Percentiles rank a stretch among this genome's conserved stretches.
These are phyloP conservation scores for Malurus leucopterus DNA, from an alignment of 2,797 vertebrate species.

Conservation along the genomic window DNA sequence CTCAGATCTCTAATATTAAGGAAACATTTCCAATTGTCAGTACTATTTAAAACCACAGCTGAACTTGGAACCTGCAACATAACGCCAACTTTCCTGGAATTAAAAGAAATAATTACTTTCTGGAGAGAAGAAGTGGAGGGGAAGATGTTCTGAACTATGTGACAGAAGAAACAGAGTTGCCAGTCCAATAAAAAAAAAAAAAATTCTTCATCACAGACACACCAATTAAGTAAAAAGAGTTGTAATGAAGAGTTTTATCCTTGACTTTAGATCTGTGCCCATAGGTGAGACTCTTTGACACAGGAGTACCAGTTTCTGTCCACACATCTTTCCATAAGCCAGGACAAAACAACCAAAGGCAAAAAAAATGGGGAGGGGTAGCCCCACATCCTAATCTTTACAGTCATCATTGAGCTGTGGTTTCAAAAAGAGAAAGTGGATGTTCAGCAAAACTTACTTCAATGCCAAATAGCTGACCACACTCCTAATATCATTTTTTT, in stretches of 20 bases:
- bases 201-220: background rate
- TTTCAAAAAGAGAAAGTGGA: constrained; percentile 24
- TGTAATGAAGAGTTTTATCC: background rate
- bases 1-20: background rate
- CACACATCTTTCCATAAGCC: background rate
- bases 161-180: background rate
- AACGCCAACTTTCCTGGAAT: constrained; percentile 38
- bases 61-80: background rate
- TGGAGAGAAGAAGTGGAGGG: background rate
- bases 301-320: background rate
- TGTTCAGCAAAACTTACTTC: constrained; percentile 8
- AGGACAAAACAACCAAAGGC: background rate
- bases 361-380: background rate
- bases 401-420: constrained; percentile 14
- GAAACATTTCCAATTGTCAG: background rate
- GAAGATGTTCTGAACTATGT: background rate
- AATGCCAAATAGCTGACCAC: constrained; percentile 28
- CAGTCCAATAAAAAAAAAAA: background rate
- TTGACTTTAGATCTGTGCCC: background rate
- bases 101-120: constrained; percentile 13
- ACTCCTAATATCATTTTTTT: background rate
- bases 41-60: constrained; percentile 47
- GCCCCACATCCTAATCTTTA: background rate
- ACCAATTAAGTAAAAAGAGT: background rate
- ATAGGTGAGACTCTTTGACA: background rate